Evolutionary conservation across 2,797 vertebrate species (phyloP).

Genomic region (Psittacula derbiana): DNA sequence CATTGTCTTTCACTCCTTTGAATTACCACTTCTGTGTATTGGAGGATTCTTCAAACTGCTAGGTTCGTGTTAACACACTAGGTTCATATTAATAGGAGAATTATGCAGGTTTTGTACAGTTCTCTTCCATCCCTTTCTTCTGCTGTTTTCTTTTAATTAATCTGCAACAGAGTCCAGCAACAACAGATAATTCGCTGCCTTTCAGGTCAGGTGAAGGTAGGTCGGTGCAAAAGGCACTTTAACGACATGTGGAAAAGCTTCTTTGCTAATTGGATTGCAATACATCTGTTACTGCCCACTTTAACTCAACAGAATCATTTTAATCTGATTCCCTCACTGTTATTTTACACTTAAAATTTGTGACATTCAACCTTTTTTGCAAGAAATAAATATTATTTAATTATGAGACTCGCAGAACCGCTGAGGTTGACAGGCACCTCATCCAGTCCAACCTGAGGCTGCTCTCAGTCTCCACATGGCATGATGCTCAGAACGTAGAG

Average conservation of each 20-base stretch:
- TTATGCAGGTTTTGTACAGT: background rate
- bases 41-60: background rate
- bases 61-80: background rate
- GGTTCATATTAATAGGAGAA: background rate
- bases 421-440: background rate
- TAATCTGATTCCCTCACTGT: slow-evolving; percentile 16
- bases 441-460: background rate
- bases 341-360: slow-evolving; percentile 2
- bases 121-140: slow-evolving; percentile 11
- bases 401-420: background rate
- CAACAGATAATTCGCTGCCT: slow-evolving; percentile 12
- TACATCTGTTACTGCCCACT: background rate
- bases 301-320: slow-evolving; percentile 27
- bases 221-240: slow-evolving; percentile 8
- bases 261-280: slow-evolving; percentile 50
- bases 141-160: slow-evolving; percentile 52
- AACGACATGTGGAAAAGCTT: slow-evolving; percentile 20
- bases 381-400: slow-evolving; percentile 34
- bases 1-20: background rate
- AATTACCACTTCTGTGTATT: background rate
- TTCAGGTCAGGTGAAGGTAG: slow-evolving; percentile 42
- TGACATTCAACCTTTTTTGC: background rate
- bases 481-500: background rate
- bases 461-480: background rate
- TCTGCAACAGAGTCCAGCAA: slow-evolving; percentile 1